Evolutionary conservation across 2,888 invertebrate species (phyloP).

Genomic region (Andrena haemorrhoa): DNA sequence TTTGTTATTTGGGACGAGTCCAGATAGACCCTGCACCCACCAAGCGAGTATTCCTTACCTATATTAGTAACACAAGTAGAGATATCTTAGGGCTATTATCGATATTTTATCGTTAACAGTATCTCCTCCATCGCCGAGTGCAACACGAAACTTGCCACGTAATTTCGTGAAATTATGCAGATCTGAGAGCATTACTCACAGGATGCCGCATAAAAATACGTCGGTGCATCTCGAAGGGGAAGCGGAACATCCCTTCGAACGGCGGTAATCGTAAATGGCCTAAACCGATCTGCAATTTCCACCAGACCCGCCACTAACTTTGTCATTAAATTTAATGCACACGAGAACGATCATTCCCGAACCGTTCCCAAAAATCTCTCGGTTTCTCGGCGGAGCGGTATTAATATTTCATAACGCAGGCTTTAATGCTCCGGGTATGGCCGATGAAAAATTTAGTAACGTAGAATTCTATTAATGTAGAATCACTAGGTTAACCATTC

Average conservation of each 20-base stretch:
- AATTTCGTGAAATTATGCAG: background rate
- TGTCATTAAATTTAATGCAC: conserved; percentile 4
- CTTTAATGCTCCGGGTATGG: background rate
- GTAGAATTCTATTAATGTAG: background rate
- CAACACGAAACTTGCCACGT: background rate
- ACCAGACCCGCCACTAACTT: background rate
- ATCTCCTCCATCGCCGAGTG: background rate
- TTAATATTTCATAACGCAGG: conserved; percentile 17
- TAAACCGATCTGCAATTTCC: conserved; percentile 30
- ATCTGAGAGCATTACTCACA: background rate
- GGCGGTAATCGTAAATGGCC: conserved; percentile 69
- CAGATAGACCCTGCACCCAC: no score
- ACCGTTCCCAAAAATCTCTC: background rate
- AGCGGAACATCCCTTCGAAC: conserved; percentile 7
- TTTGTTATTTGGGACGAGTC: no score
- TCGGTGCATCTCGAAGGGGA: background rate
- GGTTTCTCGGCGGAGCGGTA: background rate
- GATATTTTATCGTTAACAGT: background rate
- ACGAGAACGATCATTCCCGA: conserved; percentile 44
- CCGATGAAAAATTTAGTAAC: background rate
- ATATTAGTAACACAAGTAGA: no score
- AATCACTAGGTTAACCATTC: background rate
- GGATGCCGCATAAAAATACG: no score
- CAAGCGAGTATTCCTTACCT: no score
- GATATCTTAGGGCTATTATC: background rate